These are phyloP conservation scores for Drosophila nasuta DNA, from an alignment of 1,140 invertebrate genomes.

Conservation along the genomic window DNA sequence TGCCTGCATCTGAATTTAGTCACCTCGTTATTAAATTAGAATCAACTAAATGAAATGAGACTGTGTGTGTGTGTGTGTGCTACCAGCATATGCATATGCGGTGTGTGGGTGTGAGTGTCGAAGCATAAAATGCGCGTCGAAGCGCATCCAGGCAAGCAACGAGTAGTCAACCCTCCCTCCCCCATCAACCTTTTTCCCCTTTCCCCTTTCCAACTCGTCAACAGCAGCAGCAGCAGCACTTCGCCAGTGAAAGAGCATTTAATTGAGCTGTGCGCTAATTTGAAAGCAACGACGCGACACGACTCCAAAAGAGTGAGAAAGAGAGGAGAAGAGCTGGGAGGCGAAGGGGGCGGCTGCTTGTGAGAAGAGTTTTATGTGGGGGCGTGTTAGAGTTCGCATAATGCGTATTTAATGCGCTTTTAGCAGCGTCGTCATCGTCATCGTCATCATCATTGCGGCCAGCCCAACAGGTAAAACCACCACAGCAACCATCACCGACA, in stretches of 20 bases:
- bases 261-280: slow-evolving; percentile 79
- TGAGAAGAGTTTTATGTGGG: slow-evolving; percentile 8
- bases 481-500: too few relatives aligned
- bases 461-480: slow-evolving; percentile 32
- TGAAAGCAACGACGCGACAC: slow-evolving; percentile 72
- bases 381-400: slow-evolving; percentile 35
- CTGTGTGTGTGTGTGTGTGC: slow-evolving; percentile 28
- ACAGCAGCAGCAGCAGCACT: not conserved
- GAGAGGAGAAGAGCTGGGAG: not conserved
- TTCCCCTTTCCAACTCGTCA: not conserved
- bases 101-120: slow-evolving; percentile 33
- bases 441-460: slow-evolving; percentile 9
- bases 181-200: not conserved
- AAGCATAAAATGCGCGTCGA: slow-evolving; percentile 67
- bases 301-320: slow-evolving; percentile 5
- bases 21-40: slow-evolving; percentile 77
- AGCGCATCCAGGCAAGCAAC: slow-evolving; percentile 65
- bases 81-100: too few relatives aligned
- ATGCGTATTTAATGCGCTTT: slow-evolving; percentile 74
- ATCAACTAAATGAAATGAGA: slow-evolving; percentile 68
- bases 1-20: slow-evolving; percentile 44
- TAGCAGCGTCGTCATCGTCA: slow-evolving; percentile 31
- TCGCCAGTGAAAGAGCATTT: slow-evolving; percentile 44
- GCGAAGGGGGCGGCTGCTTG: not conserved
- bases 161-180: slow-evolving; percentile 25